These are phyloP conservation scores for Drosophila grimshawi DNA, from an alignment of 1,140 invertebrate species.

Conservation along the genomic window DNA sequence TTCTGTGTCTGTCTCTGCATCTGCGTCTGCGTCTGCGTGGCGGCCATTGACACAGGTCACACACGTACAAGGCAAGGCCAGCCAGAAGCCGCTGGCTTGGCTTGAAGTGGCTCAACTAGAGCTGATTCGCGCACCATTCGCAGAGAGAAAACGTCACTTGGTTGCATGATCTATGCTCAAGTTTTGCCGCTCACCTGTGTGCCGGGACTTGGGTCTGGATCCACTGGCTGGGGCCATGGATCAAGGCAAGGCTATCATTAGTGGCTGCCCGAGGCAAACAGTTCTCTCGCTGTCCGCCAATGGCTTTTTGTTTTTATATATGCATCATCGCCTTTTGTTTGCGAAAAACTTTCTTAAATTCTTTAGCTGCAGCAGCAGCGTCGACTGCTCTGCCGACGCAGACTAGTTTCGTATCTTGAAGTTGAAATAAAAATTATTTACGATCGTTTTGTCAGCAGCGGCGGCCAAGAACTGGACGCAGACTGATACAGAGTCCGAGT, in stretches of 20 bases:
- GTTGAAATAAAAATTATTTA: conserved; percentile 83
- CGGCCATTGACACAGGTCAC: conserved; percentile 77
- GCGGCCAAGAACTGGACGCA: conserved; percentile 66
- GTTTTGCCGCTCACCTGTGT: conserved; percentile 60
- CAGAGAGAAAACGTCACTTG: conserved; percentile 66
- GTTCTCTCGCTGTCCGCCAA: conserved; percentile 16
- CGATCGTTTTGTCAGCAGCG: conserved; percentile 77
- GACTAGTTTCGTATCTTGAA: conserved; percentile 79
- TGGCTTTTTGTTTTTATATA: conserved; percentile 46
- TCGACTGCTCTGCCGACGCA: conserved; percentile 49
- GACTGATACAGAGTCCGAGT: conserved; percentile 20
- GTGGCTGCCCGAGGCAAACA: conserved; percentile 51
- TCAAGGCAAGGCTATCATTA: conserved; percentile 73
- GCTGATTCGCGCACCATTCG: conserved; percentile 22
- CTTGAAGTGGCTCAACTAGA: conserved; percentile 2
- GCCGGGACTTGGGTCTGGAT: conserved; percentile 21
- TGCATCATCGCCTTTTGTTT: conserved; percentile 75
- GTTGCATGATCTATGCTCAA: conserved; percentile 66
- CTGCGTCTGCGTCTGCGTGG: conserved; percentile 34
- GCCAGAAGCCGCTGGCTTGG: neutral
- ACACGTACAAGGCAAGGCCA: conserved; percentile 45
- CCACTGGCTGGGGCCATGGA: conserved; percentile 44
- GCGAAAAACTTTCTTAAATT: conserved; percentile 80
- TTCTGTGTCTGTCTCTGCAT: neutral
- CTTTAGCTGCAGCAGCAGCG: conserved; percentile 49